Evolutionary conservation across 2,888 invertebrate genomes (phyloP).

Genomic region (Peribatodes rhomboidaria): DNA sequence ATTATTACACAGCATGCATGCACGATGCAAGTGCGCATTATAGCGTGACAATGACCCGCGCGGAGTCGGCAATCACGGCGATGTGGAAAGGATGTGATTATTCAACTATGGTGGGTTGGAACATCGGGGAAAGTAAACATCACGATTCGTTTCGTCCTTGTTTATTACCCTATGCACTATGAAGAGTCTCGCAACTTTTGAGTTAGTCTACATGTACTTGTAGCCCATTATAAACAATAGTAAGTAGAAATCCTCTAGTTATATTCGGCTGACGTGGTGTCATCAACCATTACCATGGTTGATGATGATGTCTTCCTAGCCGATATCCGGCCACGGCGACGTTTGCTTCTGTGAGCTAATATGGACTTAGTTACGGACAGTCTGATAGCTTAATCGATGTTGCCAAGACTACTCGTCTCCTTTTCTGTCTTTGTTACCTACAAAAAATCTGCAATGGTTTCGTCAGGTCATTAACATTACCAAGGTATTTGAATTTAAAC

Average conservation of each 20-base stretch:
- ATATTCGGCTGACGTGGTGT: too few relatives aligned
- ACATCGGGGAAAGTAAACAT: neutral
- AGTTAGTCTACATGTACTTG: too few relatives aligned
- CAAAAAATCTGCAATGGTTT: conserved; percentile 3
- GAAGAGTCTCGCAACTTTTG: neutral
- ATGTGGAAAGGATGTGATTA: conserved; percentile 33
- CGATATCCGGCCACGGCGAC: too few relatives aligned
- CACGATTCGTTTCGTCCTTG: conserved; percentile 2
- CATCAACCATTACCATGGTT: too few relatives aligned
- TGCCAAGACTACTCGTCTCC: neutral
- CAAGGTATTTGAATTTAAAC: conserved; percentile 12
- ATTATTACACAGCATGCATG: conserved; percentile 15
- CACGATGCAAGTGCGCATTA: conserved; percentile 31
- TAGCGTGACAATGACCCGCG: conserved; percentile 25
- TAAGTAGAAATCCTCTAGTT: too few relatives aligned
- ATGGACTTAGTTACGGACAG: too few relatives aligned
- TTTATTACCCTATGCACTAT: neutral
- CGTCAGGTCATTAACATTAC: conserved; percentile 28
- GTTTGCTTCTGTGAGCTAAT: too few relatives aligned
- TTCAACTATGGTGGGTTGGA: conserved; percentile 1
- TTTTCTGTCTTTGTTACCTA: neutral
- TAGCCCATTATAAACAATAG: too few relatives aligned
- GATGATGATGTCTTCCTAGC: too few relatives aligned
- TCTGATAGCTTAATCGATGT: neutral
- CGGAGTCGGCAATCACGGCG: conserved; percentile 28